phyloP scores from a whole-genome alignment of 2,797 vertebrate genomes.

The Artibeus jamaicensis region DNA sequence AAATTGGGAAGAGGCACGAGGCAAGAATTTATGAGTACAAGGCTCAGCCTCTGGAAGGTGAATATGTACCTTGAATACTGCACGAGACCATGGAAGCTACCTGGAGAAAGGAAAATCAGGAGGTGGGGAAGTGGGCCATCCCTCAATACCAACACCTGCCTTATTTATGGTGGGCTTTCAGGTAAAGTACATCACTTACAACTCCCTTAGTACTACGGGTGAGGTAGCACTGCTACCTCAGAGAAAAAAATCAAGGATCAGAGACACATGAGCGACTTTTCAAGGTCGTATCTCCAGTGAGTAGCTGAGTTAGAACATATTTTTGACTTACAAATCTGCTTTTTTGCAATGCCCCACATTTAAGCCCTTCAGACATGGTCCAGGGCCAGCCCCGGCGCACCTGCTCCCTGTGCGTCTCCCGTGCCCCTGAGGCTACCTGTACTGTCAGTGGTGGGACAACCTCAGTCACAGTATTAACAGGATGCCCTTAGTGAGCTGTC shows the following conservation, averaged over 20 bases:
- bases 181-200: background rate
- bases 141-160: accelerated
- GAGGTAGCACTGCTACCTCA: background rate
- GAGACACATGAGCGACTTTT: background rate
- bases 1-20: background rate
- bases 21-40: background rate
- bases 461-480: background rate
- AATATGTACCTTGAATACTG: background rate
- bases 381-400: background rate
- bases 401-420: background rate
- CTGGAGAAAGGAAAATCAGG: background rate
- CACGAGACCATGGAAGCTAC: background rate
- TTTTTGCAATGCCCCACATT: background rate
- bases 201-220: background rate
- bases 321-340: background rate
- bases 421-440: background rate
- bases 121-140: too few species aligned
- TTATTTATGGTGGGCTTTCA: accelerated
- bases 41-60: background rate
- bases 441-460: too few species aligned
- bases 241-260: background rate
- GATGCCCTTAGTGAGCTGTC: background rate
- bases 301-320: background rate
- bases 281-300: background rate
- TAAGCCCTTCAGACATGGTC: background rate